Conservation (phyloP, 2,113 vertebrate species). For the Indicator maculatus region DNA sequence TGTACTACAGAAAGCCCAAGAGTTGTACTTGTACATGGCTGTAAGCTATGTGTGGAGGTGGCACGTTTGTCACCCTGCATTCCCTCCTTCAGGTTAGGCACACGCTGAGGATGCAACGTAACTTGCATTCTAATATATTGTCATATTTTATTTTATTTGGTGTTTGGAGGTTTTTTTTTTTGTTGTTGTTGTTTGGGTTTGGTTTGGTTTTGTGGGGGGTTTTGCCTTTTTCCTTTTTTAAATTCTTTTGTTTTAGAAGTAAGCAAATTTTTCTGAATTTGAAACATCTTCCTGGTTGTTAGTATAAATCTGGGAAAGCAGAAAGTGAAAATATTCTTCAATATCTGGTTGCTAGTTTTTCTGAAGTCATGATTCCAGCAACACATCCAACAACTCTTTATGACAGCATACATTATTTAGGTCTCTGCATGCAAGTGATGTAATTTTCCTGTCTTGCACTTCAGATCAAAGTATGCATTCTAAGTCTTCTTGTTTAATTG, state of each 20-base stretch:
- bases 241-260: too few relatives aligned
- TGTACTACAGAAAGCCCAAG: background rate
- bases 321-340: conserved; percentile 38
- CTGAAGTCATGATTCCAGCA: conserved; percentile 34
- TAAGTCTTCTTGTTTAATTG: conserved; percentile 2
- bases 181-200: too few relatives aligned
- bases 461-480: conserved; percentile 41
- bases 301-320: background rate
- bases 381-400: conserved; percentile 38
- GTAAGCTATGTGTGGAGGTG: background rate
- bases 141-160: too few relatives aligned
- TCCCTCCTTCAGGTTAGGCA: background rate
- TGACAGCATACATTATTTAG: conserved; percentile 53
- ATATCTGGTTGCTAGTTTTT: conserved; percentile 47
- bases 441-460: conserved; percentile 6
- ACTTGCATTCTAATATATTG: background rate
- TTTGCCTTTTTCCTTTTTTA: too few relatives aligned
- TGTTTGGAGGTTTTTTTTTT: too few relatives aligned
- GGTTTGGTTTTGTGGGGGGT: too few relatives aligned
- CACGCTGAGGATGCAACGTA: background rate
- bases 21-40: background rate
- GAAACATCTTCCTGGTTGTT: background rate
- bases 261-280: background rate
- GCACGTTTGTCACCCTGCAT: background rate
- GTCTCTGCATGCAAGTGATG: conserved; percentile 1